A percentile compares a stretch with the other conserved stretches of the same genome.
These are phyloP conservation scores for Daphoenositta chrysoptera DNA, from an alignment of 2,113 vertebrate species.

Conservation along the genomic window DNA sequence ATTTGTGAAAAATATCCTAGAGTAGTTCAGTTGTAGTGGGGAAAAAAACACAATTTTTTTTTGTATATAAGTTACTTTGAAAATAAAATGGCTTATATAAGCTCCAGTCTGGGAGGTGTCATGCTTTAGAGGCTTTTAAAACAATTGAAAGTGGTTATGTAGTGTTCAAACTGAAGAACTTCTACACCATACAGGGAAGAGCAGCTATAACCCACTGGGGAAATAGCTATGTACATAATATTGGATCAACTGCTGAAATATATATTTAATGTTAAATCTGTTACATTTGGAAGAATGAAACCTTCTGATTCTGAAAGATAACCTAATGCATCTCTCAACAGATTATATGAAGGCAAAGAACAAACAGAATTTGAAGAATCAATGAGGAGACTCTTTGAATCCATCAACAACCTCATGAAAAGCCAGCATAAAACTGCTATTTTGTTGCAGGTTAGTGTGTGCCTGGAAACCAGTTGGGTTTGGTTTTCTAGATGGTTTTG, in stretches of 20 bases:
- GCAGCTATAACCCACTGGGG: not conserved
- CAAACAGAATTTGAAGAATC: conserved; percentile 94
- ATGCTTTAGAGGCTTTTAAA: not conserved
- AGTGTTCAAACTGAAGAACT: not conserved
- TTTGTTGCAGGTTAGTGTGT: conserved; percentile 84
- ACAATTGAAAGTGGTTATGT: not conserved
- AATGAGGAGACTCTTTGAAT: conserved; percentile 91
- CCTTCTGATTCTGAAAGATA: not conserved
- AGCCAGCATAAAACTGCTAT: conserved; percentile 86
- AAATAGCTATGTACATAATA: not conserved
- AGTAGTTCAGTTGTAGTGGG: not conserved
- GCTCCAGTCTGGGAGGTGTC: not conserved
- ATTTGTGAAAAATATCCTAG: not conserved
- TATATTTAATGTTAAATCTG: not conserved
- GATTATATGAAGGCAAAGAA: conserved; percentile 95
- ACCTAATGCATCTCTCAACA: conserved; percentile 48
- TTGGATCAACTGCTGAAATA: not conserved
- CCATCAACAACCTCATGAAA: conserved; percentile 96
- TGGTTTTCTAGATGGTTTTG: not conserved
- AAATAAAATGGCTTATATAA: not conserved
- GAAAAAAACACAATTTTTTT: not conserved
- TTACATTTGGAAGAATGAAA: not conserved
- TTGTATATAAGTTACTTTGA: not conserved
- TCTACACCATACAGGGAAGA: not conserved
- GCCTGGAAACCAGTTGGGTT: not conserved